A percentile compares a stretch with the other conserved stretches of the same genome.
phyloP scores from a whole-genome alignment of 2,113 vertebrate genomes.

The Mustelus asterias region DNA sequence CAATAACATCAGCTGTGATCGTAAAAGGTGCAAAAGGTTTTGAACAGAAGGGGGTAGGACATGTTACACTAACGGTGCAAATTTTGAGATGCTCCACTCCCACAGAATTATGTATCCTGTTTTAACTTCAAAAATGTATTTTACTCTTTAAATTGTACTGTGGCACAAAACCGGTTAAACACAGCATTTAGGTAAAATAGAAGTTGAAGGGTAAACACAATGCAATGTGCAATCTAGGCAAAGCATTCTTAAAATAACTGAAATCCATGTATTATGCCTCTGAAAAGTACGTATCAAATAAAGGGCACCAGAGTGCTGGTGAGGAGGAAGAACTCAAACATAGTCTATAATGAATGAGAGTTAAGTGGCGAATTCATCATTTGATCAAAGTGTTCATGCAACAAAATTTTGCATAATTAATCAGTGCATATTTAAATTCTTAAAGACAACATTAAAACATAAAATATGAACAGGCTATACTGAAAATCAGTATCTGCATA shows the following conservation, averaged over 20 bases:
- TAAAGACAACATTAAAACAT: neutral
- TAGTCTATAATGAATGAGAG: neutral
- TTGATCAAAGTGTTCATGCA: neutral
- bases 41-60: neutral
- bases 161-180: neutral
- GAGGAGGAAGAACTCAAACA: neutral
- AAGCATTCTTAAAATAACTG: neutral
- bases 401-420: constrained; percentile 13
- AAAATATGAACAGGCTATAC: neutral
- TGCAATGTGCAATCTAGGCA: neutral
- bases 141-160: neutral
- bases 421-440: neutral
- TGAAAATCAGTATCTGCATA: neutral
- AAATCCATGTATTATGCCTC: neutral
- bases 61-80: neutral
- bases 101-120: no score
- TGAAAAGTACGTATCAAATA: neutral
- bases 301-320: neutral
- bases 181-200: neutral
- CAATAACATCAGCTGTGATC: no score
- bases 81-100: neutral
- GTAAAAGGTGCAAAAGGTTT: neutral
- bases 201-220: neutral
- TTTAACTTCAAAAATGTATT: neutral
- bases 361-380: constrained; percentile 6